Evolutionary conservation across 2,888 invertebrate species (phyloP), one percentile per base, ranked within the genome.

Genomic region (Parnassius smintheus): DNA sequence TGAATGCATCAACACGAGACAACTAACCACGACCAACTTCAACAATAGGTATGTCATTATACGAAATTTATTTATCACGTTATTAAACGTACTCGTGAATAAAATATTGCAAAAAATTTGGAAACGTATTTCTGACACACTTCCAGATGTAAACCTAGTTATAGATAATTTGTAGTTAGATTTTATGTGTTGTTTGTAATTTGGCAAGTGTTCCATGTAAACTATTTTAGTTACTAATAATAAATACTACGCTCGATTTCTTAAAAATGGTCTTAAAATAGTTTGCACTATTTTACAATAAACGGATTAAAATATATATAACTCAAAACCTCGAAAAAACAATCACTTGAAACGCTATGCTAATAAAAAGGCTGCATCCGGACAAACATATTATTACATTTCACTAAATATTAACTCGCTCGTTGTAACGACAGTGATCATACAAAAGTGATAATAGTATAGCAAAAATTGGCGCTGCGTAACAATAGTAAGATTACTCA

Each of bases 321-420:
- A n/a, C n/a, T n/a, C n/a, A n/a, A n/a, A n/a, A n/a, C 52, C n/a
- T 58, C 13, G 9, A n/a, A 46, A 52, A 50, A 11, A 51, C 7
- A 57, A 13, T 46, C 35, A 59, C 58, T 66, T 67, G 64, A 65
- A 66, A 68, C 69, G 66, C 61, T 61, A 46, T 64, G 48, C 48
- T 18, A 18, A 18, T 18, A 59, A 46, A 59, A 48, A 46, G 13
- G 25, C 35, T 42, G n/a, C 54, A 49, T 42, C 49, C 55, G 50
- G 25, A 61, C 59, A 53, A 59, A 35, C 52, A 53, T 41, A 25
- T 55, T 18, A 44, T 55, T 12, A 49, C 49, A 49, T 49, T 49
- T 49, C 13, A 49, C 13, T 13, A 49, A 49, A 49, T 13, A 2
- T 2, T 13, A 13, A 46, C 42, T 42, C 49, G 44, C 9, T 54